These are phyloP conservation scores for Pristionchus maxplancki DNA, from an alignment of 2,888 invertebrate genomes.

Conservation along the genomic window DNA sequence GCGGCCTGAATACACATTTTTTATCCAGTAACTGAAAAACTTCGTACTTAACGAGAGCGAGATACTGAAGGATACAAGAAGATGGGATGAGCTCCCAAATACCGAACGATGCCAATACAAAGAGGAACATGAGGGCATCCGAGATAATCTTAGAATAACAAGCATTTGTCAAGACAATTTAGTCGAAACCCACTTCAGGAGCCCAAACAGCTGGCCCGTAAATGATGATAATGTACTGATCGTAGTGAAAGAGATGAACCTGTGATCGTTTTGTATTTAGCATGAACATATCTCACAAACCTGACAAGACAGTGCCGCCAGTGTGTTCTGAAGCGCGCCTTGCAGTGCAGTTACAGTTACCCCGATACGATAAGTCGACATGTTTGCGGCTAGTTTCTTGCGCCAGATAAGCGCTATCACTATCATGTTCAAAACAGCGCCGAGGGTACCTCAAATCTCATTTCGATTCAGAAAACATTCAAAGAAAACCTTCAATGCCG, in stretches of 20 bases:
- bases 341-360: background rate
- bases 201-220: background rate
- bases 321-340: background rate
- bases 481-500: background rate
- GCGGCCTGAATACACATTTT: background rate
- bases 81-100: slow-evolving; percentile 30
- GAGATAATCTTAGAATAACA: background rate
- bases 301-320: background rate
- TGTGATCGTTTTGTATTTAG: background rate
- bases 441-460: background rate
- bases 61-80: slow-evolving; percentile 15
- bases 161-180: no score
- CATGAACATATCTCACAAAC: background rate
- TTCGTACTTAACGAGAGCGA: background rate
- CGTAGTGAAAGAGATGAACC: slow-evolving; percentile 29
- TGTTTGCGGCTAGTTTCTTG: background rate
- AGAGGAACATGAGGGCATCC: background rate
- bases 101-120: slow-evolving; percentile 3
- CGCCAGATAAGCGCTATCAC: background rate
- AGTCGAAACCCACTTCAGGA: background rate
- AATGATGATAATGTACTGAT: slow-evolving; percentile 11
- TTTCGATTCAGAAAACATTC: background rate
- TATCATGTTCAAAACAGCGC: background rate
- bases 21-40: background rate
- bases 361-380: background rate